These are phyloP conservation scores for Dipodomys ordii DNA, from an alignment of 2,113 vertebrate genomes.

Conservation along the genomic window DNA sequence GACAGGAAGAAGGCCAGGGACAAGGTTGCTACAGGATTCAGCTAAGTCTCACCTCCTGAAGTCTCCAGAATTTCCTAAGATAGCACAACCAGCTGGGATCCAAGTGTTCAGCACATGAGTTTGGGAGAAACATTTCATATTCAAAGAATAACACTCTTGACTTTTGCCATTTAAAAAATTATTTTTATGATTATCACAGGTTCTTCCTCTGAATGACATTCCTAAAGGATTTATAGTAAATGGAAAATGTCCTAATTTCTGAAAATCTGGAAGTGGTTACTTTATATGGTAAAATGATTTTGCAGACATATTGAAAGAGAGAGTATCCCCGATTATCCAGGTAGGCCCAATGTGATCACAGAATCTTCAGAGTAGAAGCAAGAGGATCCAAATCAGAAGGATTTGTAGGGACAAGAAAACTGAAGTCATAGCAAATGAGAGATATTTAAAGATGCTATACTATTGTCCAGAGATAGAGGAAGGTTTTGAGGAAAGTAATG, in stretches of 20 bases:
- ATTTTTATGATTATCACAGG: slow-evolving; percentile 12
- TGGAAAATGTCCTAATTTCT: background rate
- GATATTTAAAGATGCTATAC: background rate
- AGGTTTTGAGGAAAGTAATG: background rate
- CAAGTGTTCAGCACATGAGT: too few species aligned
- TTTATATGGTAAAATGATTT: background rate
- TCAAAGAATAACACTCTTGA: background rate
- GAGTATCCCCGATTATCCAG: background rate
- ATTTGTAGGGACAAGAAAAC: background rate
- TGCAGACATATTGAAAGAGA: background rate
- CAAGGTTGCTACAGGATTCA: too few species aligned
- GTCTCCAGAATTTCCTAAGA: too few species aligned
- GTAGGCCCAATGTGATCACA: background rate
- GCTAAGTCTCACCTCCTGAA: too few species aligned
- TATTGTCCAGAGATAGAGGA: background rate
- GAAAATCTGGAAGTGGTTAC: background rate
- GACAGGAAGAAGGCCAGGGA: too few species aligned
- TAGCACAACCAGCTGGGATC: too few species aligned
- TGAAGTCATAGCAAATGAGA: background rate
- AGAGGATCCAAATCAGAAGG: background rate
- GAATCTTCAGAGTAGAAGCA: background rate
- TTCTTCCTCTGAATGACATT: background rate
- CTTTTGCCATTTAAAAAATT: background rate
- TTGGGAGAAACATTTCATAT: background rate
- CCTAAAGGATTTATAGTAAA: background rate